phyloP scores from a whole-genome alignment of 2,113 vertebrate genomes.

The Tragelaphus imberbis region DNA sequence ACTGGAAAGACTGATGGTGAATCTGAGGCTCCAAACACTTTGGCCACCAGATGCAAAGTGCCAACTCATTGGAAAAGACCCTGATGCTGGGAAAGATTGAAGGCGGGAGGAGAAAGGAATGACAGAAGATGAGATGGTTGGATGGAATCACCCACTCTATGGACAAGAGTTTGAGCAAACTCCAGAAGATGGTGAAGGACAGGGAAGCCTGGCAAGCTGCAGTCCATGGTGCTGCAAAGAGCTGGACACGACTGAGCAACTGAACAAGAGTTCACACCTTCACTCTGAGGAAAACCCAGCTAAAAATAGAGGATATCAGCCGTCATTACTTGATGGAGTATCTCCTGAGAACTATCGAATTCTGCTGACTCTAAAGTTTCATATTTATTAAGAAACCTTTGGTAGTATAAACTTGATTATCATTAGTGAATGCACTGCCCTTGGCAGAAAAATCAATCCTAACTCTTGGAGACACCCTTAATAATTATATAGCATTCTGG shows the following conservation, averaged over 20 bases:
- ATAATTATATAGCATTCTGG: neutral
- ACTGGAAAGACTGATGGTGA: neutral
- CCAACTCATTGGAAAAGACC: neutral
- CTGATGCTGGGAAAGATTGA: neutral
- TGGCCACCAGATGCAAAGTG: neutral
- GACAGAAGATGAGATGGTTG: neutral
- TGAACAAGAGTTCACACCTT: neutral
- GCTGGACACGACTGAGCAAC: neutral
- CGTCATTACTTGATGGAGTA: neutral
- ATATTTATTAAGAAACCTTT: neutral
- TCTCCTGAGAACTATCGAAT: neutral
- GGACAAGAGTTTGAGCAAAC: neutral
- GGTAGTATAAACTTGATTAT: neutral
- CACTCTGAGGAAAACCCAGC: neutral
- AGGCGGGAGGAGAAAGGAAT: neutral
- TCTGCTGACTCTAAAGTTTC: neutral
- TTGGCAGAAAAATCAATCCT: neutral
- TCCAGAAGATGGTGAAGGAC: neutral
- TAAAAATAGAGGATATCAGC: neutral
- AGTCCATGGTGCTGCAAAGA: neutral
- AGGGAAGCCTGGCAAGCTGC: neutral
- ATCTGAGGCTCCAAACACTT: neutral
- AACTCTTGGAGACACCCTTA: neutral
- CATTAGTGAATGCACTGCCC: neutral
- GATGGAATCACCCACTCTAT: neutral